These are phyloP conservation scores for Pollenia griseotomentosa DNA, from an alignment of 2,888 invertebrate species.

Conservation along the genomic window DNA sequence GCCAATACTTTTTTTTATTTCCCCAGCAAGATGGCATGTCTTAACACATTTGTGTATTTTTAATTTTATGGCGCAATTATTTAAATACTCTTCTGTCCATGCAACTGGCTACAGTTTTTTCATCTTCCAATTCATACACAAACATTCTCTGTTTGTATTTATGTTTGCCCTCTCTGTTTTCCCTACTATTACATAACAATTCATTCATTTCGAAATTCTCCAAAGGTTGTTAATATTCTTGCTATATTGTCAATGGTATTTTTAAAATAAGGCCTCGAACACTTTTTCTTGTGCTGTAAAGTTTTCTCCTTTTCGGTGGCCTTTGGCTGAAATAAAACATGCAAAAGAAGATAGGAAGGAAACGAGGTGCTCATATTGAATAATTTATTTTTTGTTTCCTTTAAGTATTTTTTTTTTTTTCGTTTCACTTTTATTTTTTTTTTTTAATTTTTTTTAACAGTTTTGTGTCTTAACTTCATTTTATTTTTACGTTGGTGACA, in stretches of 20 bases:
- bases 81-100: constrained; percentile 46
- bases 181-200: not conserved
- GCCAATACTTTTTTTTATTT: not conserved
- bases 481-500: constrained; percentile 60
- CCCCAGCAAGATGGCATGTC: not conserved
- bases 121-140: not conserved
- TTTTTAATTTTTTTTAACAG: not conserved
- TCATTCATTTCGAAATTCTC: constrained; percentile 51
- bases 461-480: constrained; percentile 38
- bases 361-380: constrained; percentile 36
- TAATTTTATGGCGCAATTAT: constrained; percentile 63
- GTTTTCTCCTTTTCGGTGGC: not conserved
- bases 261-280: constrained; percentile 53
- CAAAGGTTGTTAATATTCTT: constrained; percentile 58
- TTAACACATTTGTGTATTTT: constrained; percentile 18
- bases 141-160: constrained; percentile 5
- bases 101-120: not conserved
- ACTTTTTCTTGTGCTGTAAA: not conserved
- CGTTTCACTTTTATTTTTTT: not conserved
- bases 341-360: constrained; percentile 17
- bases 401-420: not conserved
- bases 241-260: constrained; percentile 65
- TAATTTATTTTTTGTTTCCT: constrained; percentile 29
- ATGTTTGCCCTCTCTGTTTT: constrained; percentile 3
- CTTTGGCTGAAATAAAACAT: constrained; percentile 18